Base-by-base conservation (phyloP, 2,888 invertebrate species). In the Argynnis bischoffii region DNA sequence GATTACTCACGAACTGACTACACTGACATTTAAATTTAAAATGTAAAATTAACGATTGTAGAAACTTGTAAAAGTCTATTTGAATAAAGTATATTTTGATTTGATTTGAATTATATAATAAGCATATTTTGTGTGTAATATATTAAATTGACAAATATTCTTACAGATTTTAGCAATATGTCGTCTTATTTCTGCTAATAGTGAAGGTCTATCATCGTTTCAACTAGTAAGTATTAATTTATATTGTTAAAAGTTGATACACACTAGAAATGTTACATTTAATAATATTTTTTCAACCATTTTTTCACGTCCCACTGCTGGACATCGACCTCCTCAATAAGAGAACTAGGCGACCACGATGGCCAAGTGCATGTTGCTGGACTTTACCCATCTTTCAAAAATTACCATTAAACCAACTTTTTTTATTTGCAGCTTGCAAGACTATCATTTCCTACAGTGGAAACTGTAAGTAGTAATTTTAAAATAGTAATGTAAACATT, bases 391-490 rank as follows among this genome's bases (percentile, higher is more conserved):
- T 26, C 4, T 26, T 26, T 26, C 26, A 26, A 26, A 26, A 26
- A 26, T 41, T n/a, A 8, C 6, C 14, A 16, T 61, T 16, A 8
- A 14, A 51, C 14, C 14, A 35, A 18, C 14, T 13, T n/a, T 18
- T n/a, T 55, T 64, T 66, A 55, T 21, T 86, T 85, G 69, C 81
- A 90, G 90, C 86, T 89, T 21, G 90, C 90, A 0, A 80, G 90
- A 0, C 70, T 88, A 8, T 88, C 90, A 0, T 90, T 90, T 67
- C 90, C 90, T 0, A 88, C 89, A 0, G 87, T 90, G 3, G 90
- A 90, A 75, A 85, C 85, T 48, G 89, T 89, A 76, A 86, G 83
- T 79, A 4, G 11, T 35, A 56, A 50, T 16, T 8, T 61, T 48
- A 55, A 47, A 31, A 41, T n/a, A 50, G 31, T 55, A 15, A 15